Evolutionary conservation across 2,888 invertebrate genomes (phyloP).

Genomic region (Hypsopygia costalis): DNA sequence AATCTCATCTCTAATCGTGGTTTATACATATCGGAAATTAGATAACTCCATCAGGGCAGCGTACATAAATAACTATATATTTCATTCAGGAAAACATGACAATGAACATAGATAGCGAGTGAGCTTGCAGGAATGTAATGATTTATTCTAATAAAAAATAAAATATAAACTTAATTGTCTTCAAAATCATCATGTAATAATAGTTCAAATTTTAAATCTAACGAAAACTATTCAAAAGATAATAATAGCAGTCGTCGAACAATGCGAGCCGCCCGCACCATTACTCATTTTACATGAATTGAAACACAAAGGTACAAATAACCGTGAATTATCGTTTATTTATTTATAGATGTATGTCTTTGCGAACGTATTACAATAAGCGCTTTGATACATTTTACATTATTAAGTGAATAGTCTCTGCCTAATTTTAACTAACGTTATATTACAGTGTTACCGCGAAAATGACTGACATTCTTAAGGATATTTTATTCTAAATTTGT

Average conservation of each 20-base stretch:
- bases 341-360: conserved; percentile 38
- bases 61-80: neutral
- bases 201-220: too few species aligned
- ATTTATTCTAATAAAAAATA: too few species aligned
- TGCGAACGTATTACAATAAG: conserved; percentile 26
- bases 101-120: too few species aligned
- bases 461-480: too few species aligned
- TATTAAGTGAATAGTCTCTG: conserved; percentile 15
- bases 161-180: too few species aligned
- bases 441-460: conserved; percentile 11
- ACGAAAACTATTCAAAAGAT: too few species aligned
- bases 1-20: conserved; percentile 24
- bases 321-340: conserved; percentile 36
- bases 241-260: neutral
- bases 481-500: neutral
- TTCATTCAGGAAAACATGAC: too few species aligned
- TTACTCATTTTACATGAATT: neutral
- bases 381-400: conserved; percentile 38
- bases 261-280: neutral
- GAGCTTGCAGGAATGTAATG: too few species aligned
- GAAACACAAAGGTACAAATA: conserved; percentile 57
- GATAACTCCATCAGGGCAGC: conserved; percentile 1
- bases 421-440: conserved; percentile 22
- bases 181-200: too few species aligned
- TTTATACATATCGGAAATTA: conserved; percentile 46